Evolutionary conservation across 2,888 invertebrate species (phyloP), one percentile per base, ranked within the genome.

Genomic region (Portevinia maculata): DNA sequence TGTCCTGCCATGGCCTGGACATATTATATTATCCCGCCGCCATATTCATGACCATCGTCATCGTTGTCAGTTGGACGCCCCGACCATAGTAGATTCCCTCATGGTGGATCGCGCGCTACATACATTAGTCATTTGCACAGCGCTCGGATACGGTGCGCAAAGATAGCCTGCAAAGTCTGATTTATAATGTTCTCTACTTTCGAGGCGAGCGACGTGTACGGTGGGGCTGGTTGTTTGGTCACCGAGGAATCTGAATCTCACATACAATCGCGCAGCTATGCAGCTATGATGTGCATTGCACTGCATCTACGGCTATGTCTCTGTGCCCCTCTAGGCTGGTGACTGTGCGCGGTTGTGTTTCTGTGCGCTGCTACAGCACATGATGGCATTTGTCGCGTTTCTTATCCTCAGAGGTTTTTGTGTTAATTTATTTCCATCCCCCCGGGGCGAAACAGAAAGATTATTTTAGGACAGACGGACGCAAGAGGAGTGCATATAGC

Each of bases 1-100:
- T 62, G 71, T 76, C 71, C 83, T 67, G 83, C 71, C 76, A 83
- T 32, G 21, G 65, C 76, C 60, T 71, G 76, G 78, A 83, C 71
- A 83, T 83, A 78, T 78, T 83, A 83, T 83, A 83, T 83, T 83
- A 83, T 78, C 71, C 78, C 76, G 71, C 78, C 83, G 83, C 83
- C 83, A 83, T 83, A 83, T 83, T 83, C 83, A 83, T 83, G 83
- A 83, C 76, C 83, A 83, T 73, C 83, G 83, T 83, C 83, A 83
- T 83, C 83, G 78, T 83, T 83, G 83, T 83, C 83, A 83, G 83
- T 83, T 76, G 83, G 83, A 83, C 76, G 71, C 70, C 76, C 46
- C 71, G 78, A 32, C 70, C 62, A 53, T 48, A 65, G 69, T 78
- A 65, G 83, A 78, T 78, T 67, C 71, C 71, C 83, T 83, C 76